Evolutionary conservation across 2,113 vertebrate species (phyloP).

Genomic region (Gymnocephalus cernua): DNA sequence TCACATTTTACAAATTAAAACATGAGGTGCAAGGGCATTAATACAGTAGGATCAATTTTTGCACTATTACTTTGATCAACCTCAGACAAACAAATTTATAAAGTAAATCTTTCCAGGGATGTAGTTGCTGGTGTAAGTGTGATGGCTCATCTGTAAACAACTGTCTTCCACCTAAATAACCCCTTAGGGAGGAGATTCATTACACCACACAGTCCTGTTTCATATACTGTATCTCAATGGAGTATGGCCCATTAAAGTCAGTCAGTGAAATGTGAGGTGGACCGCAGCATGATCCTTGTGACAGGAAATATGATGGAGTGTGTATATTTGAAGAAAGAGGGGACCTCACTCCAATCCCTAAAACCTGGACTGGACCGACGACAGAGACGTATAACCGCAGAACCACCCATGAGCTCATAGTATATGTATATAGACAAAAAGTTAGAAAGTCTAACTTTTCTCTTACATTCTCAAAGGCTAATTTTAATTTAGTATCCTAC

Average conservation of each 20-base stretch:
- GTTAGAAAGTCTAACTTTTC: too few species aligned
- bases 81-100: background rate
- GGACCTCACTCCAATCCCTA: background rate
- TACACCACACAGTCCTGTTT: constrained; percentile 32
- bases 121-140: constrained; percentile 9
- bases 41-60: background rate
- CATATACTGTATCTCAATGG: constrained; percentile 3
- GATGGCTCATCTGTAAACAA: constrained; percentile 35
- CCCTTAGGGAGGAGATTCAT: constrained; percentile 54
- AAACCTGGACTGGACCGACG: constrained; percentile 44
- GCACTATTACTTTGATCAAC: background rate
- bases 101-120: constrained; percentile 6
- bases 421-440: too few species aligned
- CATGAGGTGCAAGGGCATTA: background rate
- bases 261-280: constrained; percentile 25
- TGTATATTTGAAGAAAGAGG: constrained; percentile 43
- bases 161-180: constrained; percentile 14
- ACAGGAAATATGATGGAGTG: constrained; percentile 49
- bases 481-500: background rate
- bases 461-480: too few species aligned
- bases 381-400: constrained; percentile 66
- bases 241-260: constrained; percentile 41
- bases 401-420: constrained; percentile 64
- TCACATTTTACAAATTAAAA: background rate
- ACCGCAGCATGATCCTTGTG: constrained; percentile 13